A percentile compares a stretch with the other conserved stretches of the same genome.
These are phyloP conservation scores for Vicugna pacos DNA, from an alignment of 2,113 vertebrate genomes.

Conservation along the genomic window DNA sequence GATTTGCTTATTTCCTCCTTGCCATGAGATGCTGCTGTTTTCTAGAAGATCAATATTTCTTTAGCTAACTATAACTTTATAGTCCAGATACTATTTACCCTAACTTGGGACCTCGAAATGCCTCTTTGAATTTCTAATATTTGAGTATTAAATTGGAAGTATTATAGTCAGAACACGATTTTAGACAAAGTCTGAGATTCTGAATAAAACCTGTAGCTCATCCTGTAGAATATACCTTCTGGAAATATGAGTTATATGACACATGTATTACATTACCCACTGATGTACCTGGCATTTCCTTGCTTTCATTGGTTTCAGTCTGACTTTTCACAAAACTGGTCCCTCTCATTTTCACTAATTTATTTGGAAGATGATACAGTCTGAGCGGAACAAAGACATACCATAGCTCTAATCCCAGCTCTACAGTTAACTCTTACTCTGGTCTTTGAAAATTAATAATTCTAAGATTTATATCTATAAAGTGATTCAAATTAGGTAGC, in stretches of 20 bases:
- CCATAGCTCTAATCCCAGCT: neutral
- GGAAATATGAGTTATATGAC: neutral
- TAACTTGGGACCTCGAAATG: neutral
- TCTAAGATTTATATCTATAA: neutral
- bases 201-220: neutral
- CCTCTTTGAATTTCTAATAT: neutral
- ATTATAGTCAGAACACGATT: neutral
- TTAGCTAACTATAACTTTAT: constrained; percentile 14
- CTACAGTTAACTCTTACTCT: neutral
- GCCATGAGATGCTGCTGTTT: neutral
- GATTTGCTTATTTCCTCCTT: neutral
- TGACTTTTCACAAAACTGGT: constrained; percentile 47
- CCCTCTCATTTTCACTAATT: constrained; percentile 34
- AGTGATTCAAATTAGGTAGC: neutral
- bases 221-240: neutral
- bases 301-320: constrained; percentile 54
- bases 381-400: constrained; percentile 2
- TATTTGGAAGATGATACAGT: constrained; percentile 32
- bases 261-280: neutral
- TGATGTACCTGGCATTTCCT: constrained; percentile 36
- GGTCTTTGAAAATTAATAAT: neutral
- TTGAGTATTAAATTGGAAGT: neutral
- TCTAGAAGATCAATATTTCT: neutral
- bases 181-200: neutral
- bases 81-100: neutral